Conservation (phyloP, 2,797 vertebrate genomes). For the Peromyscus melanophrys region DNA sequence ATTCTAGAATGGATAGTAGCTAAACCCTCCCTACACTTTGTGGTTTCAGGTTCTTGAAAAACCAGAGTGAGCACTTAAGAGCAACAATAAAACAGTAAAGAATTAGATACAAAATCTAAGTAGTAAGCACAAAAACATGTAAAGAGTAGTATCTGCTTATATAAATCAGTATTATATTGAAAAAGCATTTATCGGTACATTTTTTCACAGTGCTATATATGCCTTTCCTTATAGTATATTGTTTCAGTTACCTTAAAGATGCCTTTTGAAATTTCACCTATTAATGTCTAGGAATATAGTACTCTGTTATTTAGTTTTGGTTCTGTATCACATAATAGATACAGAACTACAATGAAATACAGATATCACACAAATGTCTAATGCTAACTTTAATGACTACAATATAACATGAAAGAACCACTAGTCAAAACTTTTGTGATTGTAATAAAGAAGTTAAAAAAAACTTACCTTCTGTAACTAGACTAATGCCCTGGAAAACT, state of each 20-base stretch:
- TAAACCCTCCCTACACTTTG: background rate
- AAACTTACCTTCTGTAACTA: background rate
- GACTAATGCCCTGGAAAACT: background rate
- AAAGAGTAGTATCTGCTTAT: background rate
- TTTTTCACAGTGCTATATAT: background rate
- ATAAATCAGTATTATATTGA: background rate
- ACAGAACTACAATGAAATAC: conserved; percentile 64
- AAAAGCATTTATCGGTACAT: background rate
- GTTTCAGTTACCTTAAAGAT: conserved; percentile 66
- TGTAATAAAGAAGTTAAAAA: background rate
- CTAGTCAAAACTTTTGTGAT: background rate
- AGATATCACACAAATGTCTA: conserved; percentile 50
- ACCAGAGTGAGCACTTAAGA: background rate
- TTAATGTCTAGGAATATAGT: conserved; percentile 75
- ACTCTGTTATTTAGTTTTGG: conserved; percentile 74
- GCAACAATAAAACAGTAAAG: background rate
- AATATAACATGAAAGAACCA: background rate
- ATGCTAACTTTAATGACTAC: background rate
- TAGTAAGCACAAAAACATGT: background rate
- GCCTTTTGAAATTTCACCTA: conserved; percentile 81
- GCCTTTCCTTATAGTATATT: conserved; percentile 64
- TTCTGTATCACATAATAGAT: conserved; percentile 71
- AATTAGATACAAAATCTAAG: background rate
- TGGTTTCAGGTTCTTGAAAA: background rate
- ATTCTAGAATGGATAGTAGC: background rate